A percentile compares a stretch with the other conserved stretches of the same genome.
phyloP scores from a whole-genome alignment of 2,888 invertebrate species.

The Orthosia gothica region DNA sequence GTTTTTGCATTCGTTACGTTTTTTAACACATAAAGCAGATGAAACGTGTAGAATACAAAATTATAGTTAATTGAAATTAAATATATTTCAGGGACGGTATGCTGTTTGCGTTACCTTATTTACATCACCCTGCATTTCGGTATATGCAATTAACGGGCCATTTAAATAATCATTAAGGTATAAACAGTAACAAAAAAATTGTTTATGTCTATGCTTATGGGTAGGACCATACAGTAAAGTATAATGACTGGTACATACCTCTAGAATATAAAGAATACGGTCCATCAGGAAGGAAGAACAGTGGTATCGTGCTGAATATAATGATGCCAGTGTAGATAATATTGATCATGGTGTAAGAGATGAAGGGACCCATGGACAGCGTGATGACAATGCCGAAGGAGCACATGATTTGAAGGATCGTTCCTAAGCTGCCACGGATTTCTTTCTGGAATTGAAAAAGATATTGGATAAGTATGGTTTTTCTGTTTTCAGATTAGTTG shows the following conservation, averaged over 20 bases:
- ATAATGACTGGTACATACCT: constrained; percentile 72
- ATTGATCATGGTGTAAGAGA: constrained; percentile 76
- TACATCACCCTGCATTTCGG: background rate
- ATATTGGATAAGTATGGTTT: background rate
- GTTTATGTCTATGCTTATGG: too few species aligned
- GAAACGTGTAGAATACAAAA: background rate
- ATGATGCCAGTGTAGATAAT: constrained; percentile 68
- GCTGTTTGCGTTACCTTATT: background rate
- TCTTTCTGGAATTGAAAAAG: constrained; percentile 78
- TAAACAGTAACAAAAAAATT: too few species aligned
- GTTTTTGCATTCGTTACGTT: constrained; percentile 17
- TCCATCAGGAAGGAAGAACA: constrained; percentile 82
- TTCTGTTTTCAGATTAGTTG: too few species aligned
- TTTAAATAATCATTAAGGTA: too few species aligned
- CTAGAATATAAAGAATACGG: constrained; percentile 81
- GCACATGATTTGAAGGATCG: constrained; percentile 81
- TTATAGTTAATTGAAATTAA: too few species aligned
- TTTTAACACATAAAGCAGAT: background rate
- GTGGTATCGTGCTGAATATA: constrained; percentile 71
- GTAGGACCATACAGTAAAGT: too few species aligned
- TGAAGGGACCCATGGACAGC: constrained; percentile 82
- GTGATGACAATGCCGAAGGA: constrained; percentile 80
- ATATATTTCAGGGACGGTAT: too few species aligned
- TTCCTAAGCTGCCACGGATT: constrained; percentile 81
- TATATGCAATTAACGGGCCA: too few species aligned